Evolutionary conservation across 2,888 invertebrate species (phyloP), one percentile per base, ranked within the genome.

Genomic region (Phlogophora meticulosa): DNA sequence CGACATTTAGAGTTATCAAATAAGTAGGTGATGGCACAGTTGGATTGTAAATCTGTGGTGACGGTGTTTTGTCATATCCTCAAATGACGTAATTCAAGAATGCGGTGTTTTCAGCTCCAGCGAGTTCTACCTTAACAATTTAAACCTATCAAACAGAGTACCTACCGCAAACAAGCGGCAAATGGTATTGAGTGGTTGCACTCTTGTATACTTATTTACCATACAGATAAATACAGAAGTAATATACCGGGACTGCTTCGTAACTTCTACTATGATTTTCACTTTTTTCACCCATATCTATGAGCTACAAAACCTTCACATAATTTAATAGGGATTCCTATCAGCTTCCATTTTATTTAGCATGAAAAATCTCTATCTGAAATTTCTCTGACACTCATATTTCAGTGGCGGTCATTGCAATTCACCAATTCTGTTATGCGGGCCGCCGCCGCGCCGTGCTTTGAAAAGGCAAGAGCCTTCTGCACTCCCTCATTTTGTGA

Each of bases 401-500:
- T 28, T 4, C 28, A 1, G 0, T 46, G 10, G 3, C 0, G 10
- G 28, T 60, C 1, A 1, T n/a, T n/a, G 2, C 5, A 17, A 28
- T 17, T 36, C 28, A 36, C 32, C 24, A 17, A 7, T 17, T 38
- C 7, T 58, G 24, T 5, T 20, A 1, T 1, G 4, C 9, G 20
- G n/a, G 17, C 13, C 10, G 32, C 13, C 4, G 4, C 7, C 3
- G 3, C n/a, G n/a, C 20, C 40, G 28, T 17, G 17, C 24, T 10
- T n/a, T 28, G 24, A 48, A 45, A 38, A 24, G 4, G 48, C 40
- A 3, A 38, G 10, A 55, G 55, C 49, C 57, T 68, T 68, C 76
- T 80, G 59, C 38, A 40, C 11, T 57, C 22, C 49, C 49, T 49
- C 63, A 72, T 70, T 61, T 70, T 66, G 69, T 69, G 72, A 71